Evolutionary conservation across 2,113 vertebrate genomes (phyloP).

Genomic region (Rhegmatorhina hoffmannsi): DNA sequence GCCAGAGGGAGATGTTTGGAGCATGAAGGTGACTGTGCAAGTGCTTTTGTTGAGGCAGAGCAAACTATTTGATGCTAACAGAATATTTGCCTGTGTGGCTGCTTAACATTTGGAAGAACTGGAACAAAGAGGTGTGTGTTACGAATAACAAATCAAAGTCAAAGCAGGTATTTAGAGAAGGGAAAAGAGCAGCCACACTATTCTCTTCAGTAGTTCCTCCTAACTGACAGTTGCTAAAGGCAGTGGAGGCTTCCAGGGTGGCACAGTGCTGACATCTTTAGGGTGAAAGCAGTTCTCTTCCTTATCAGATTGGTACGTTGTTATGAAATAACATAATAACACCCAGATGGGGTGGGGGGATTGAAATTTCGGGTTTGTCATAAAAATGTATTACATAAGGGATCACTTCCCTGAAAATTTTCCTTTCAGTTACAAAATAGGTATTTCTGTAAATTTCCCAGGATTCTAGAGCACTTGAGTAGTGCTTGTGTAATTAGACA

Average conservation of each 20-base stretch:
- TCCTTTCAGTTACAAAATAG: not conserved
- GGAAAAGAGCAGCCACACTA: not conserved
- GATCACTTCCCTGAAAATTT: not conserved
- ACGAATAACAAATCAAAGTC: not conserved
- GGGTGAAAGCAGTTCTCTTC: not conserved
- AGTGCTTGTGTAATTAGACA: not conserved
- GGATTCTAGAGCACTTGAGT: not conserved
- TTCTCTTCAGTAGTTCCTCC: not conserved
- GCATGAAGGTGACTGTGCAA: not conserved
- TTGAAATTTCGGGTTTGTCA: not conserved
- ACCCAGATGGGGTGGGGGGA: fast-evolving
- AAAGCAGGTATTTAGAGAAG: not conserved
- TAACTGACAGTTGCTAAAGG: not conserved
- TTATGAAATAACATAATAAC: not conserved
- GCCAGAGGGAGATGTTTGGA: not conserved
- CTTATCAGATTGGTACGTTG: not conserved
- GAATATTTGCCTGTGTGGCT: not conserved
- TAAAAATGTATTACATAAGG: not conserved
- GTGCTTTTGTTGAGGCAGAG: not conserved
- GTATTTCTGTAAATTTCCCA: not conserved
- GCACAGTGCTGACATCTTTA: not conserved
- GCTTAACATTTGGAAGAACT: not conserved
- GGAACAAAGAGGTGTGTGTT: not conserved
- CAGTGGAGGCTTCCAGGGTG: not conserved
- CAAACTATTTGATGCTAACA: not conserved